Conservation (phyloP, 2,113 vertebrate genomes). For the Gila orcuttii region DNA sequence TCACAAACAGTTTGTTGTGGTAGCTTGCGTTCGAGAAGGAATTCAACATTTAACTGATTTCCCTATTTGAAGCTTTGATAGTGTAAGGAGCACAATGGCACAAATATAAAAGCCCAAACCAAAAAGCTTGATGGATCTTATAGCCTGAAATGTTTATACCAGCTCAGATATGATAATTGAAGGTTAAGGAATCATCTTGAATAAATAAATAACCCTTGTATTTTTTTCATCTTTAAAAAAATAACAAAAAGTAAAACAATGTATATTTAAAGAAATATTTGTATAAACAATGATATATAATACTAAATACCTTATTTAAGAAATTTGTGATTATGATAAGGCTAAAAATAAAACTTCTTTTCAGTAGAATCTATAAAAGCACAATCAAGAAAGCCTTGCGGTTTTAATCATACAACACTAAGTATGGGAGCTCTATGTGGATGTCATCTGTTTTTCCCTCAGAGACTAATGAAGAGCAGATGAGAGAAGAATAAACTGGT, state of each 20-base stretch:
- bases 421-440: neutral
- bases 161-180: neutral
- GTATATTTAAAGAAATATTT: neutral
- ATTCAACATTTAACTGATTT: constrained; percentile 35
- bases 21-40: neutral
- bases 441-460: constrained; percentile 34
- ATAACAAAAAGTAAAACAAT: too few species aligned
- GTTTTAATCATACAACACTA: constrained; percentile 1
- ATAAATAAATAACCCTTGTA: neutral
- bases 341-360: neutral
- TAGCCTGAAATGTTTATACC: neutral
- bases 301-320: neutral
- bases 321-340: neutral
- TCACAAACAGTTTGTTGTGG: constrained; percentile 21
- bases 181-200: neutral
- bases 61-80: constrained; percentile 45
- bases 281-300: neutral
- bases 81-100: constrained; percentile 46
- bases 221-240: too few species aligned
- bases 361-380: neutral
- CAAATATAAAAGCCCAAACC: neutral
- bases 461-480: constrained; percentile 60
- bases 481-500: constrained; percentile 53
- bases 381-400: constrained; percentile 1
- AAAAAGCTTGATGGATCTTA: neutral